Evolutionary conservation across 2,113 vertebrate species (phyloP).

Genomic region (Chunga burmeisteri): DNA sequence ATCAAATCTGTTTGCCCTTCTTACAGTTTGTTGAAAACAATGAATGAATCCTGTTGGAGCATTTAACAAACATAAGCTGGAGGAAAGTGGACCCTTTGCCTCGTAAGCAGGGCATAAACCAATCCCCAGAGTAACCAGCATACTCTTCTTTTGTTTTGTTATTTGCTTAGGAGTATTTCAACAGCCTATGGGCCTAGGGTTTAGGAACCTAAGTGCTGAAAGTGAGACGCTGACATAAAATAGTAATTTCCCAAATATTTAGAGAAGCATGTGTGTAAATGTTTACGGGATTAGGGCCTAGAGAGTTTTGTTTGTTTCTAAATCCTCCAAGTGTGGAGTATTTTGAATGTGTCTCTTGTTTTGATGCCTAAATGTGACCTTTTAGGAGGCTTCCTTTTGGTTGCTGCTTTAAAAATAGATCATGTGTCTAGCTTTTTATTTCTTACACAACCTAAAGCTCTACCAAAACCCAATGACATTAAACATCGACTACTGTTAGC

Average conservation of each 20-base stretch:
- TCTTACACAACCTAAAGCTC: not conserved
- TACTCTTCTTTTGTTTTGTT: not conserved
- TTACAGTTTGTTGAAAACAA: not conserved
- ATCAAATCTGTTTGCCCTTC: not conserved
- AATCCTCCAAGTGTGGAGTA: not conserved
- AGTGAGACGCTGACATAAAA: not conserved
- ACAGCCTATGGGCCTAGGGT: not conserved
- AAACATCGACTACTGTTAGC: not conserved
- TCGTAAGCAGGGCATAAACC: not conserved
- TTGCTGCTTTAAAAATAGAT: not conserved
- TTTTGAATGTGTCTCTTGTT: not conserved
- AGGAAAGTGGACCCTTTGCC: not conserved
- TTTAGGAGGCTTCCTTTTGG: not conserved
- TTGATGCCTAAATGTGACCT: not conserved
- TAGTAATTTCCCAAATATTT: not conserved
- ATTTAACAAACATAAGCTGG: not conserved
- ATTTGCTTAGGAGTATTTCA: not conserved
- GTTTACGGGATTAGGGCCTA: not conserved
- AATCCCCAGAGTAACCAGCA: not conserved
- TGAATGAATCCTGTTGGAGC: not conserved
- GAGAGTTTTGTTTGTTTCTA: not conserved
- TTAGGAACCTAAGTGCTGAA: not conserved
- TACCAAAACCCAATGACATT: not conserved
- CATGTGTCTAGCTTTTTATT: not conserved
- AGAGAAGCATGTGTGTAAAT: not conserved